These are phyloP conservation scores for Periplaneta americana DNA, from an alignment of 1,140 invertebrate species.

Conservation along the genomic window DNA sequence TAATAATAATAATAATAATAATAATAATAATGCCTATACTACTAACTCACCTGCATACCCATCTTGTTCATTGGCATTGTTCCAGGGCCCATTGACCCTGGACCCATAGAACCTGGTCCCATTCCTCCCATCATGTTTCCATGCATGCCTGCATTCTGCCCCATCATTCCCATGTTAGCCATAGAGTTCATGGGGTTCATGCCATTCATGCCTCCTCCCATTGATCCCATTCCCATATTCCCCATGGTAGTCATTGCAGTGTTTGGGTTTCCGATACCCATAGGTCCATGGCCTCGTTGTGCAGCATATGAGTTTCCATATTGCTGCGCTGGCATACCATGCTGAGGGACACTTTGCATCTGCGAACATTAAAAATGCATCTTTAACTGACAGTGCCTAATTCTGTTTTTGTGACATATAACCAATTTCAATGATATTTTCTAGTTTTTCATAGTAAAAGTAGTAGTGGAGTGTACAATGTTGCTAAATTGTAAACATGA, in stretches of 20 bases:
- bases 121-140: conserved; percentile 51
- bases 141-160: conserved; percentile 47
- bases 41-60: conserved; percentile 53
- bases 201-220: conserved; percentile 31
- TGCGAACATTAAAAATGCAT: conserved; percentile 16
- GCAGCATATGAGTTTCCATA: conserved; percentile 49
- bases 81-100: conserved; percentile 40
- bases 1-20: too few species aligned
- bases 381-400: too few species aligned
- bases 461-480: too few species aligned
- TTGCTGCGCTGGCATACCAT: conserved; percentile 37
- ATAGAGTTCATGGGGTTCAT: conserved; percentile 50
- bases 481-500: too few species aligned
- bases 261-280: conserved; percentile 43
- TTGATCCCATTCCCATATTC: conserved; percentile 27
- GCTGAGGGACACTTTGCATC: conserved; percentile 40
- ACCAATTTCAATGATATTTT: too few species aligned
- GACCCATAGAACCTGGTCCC: conserved; percentile 24
- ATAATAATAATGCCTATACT: too few species aligned
- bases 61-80: conserved; percentile 40
- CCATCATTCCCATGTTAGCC: conserved; percentile 60
- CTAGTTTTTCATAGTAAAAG: too few species aligned
- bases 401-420: too few species aligned
- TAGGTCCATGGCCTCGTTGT: conserved; percentile 41
- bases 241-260: conserved; percentile 26